Evolutionary conservation across 2,797 vertebrate genomes (phyloP).

Genomic region (Neostethus bicornis): DNA sequence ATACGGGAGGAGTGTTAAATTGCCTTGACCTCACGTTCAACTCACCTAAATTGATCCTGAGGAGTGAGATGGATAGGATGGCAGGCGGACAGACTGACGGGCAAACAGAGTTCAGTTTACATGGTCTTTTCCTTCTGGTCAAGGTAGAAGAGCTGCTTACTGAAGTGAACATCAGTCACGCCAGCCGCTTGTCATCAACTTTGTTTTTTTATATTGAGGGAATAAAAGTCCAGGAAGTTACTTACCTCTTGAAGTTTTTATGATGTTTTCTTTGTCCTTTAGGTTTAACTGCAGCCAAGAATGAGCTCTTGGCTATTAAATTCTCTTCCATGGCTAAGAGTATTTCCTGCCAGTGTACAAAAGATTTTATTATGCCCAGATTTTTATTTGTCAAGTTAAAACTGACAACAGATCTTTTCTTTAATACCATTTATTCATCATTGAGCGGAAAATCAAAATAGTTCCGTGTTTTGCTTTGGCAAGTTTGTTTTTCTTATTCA

Average conservation of each 20-base stretch:
- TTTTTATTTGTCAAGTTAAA: neutral
- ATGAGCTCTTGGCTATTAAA: neutral
- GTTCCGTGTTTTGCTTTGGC: too few relatives aligned
- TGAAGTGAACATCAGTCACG: constrained; percentile 17
- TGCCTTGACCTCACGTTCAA: constrained; percentile 75
- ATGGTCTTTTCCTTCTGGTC: constrained; percentile 40
- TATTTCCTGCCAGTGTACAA: neutral
- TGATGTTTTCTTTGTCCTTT: neutral
- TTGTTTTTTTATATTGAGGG: constrained; percentile 5
- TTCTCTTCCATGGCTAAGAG: neutral
- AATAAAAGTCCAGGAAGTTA: constrained; percentile 9
- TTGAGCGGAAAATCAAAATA: too few relatives aligned
- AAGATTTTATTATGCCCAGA: neutral
- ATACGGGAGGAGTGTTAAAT: constrained; percentile 69
- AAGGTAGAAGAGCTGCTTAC: constrained; percentile 40
- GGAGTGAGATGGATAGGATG: constrained; percentile 59
- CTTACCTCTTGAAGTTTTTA: neutral
- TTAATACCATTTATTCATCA: too few relatives aligned
- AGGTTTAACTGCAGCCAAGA: neutral
- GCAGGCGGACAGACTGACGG: constrained; percentile 30
- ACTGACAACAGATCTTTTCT: neutral
- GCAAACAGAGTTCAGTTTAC: constrained; percentile 49
- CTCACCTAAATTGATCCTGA: constrained; percentile 57
- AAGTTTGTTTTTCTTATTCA: too few relatives aligned
- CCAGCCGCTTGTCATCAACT: constrained; percentile 31